Evolutionary conservation across 1,140 invertebrate genomes (phyloP), one percentile per base, ranked within the genome.

Genomic region (Eriosoma lanigerum): DNA sequence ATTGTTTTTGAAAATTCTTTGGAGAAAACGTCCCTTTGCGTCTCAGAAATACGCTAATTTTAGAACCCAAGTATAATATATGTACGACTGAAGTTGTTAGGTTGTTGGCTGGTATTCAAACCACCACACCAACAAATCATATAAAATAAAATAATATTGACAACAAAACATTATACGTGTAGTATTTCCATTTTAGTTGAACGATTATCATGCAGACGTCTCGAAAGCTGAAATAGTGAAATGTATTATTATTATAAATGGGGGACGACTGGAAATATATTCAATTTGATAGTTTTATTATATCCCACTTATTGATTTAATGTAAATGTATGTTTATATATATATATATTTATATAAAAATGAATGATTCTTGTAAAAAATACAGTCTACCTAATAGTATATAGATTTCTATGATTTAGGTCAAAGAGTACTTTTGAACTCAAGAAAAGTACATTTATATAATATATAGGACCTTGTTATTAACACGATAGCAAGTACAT

Each of bases 131-230:
- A 38, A 38, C 26, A 44, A n/a, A n/a, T n/a, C n/a, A n/a, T n/a
- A n/a, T n/a, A n/a, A n/a, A n/a, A n/a, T n/a, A n/a, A n/a, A n/a
- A 44, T 70, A 70, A 70, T n/a, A n/a, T 68, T 46, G 64, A 68
- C 64, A 68, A 68, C 32, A 24, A 68, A 46, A 68, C n/a, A 46
- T 68, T 68, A 68, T 4, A 32, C 21, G n/a, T 68, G 32, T n/a
- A n/a, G n/a, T n/a, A n/a, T n/a, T n/a, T 46, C 64, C 32, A 19
- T 29, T 4, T n/a, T n/a, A n/a, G n/a, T n/a, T 3, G 10, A n/a
- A 68, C 64, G 64, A 68, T 68, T 38, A 68, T 46, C 64, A 17
- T 46, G 29, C 38, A 38, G 13, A 46, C n/a, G 62, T 64, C 38
- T 64, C 13, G 32, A n/a, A 13, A 46, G 32, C 21, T 38, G 3